Evolutionary conservation across 2,888 invertebrate genomes (phyloP), one percentile per base, ranked within the genome.

Genomic region (Calliphora vomitoria): DNA sequence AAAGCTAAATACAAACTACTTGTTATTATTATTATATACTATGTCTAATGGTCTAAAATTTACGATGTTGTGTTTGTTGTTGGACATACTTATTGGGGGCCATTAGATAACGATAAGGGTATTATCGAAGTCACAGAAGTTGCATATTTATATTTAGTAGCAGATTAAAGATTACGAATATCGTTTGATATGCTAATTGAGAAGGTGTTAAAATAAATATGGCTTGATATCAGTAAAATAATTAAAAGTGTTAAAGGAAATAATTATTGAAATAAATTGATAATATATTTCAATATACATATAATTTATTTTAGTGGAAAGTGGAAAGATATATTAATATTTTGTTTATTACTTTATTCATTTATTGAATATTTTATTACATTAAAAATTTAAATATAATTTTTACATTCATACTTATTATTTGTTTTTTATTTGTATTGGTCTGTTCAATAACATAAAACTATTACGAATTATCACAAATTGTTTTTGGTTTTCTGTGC

Each of bases 341-440:
- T 35, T 35, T 20, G 8, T 44, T 72, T 38, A 4, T 31, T n/a
- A 44, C 31, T 69, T 60, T 80, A 38, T 80, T 71, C 60, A 69
- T 69, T 69, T 25, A 58, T 44, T 80, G 69, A 80, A 80, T 80
- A 80, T 47, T 75, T 69, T 50, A 69, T 47, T 76, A 18, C 18
- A 60, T 64, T 82, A 69, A 76, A 75, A 72, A 76, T 69, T 41
- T 64, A 64, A 18, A 58, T 55, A 53, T 83, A 62, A 44, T 68
- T 44, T 76, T 68, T 75, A 64, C 55, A 75, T 75, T 47, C 38
- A 64, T 38, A 15, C 35, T 38, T 64, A 64, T 64, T 41, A 38
- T 10, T n/a, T 62, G 31, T 62, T 35, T 13, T 31, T 31, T 38
- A 20, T 20, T 55, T 18, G 3, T 13, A 13, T 15, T 38, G 6